phyloP scores from a whole-genome alignment of 2,888 invertebrate genomes.

The Psylliodes chrysocephalus region DNA sequence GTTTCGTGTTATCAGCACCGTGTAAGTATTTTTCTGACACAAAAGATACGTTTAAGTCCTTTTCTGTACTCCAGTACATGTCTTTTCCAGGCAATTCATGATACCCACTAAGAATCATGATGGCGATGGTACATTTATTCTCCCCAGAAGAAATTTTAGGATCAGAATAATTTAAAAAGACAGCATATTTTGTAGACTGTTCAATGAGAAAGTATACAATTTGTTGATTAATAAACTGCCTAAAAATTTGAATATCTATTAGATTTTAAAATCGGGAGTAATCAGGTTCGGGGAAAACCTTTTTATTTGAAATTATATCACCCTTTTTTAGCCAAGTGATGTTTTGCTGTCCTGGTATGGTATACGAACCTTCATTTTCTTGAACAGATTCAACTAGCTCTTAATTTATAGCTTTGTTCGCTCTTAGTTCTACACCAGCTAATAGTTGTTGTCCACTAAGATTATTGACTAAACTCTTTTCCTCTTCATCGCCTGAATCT shows the following conservation, averaged over 20 bases:
- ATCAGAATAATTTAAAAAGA: constrained; percentile 23
- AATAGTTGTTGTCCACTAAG: constrained; percentile 18
- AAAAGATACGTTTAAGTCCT: constrained; percentile 17
- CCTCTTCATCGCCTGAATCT: constrained; percentile 27
- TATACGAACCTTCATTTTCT: no score
- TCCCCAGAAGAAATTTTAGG: constrained; percentile 18
- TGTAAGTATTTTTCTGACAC: background rate
- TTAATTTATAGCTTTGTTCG: no score
- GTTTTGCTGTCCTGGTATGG: no score
- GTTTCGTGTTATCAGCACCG: background rate
- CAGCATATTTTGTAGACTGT: constrained; percentile 20
- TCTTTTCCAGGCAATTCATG: constrained; percentile 12
- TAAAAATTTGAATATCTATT: constrained; percentile 9
- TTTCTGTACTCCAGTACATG: constrained; percentile 20
- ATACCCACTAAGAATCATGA: constrained; percentile 18
- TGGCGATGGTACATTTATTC: no score
- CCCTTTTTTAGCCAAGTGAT: no score
- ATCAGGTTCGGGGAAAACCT: background rate
- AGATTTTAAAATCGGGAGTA: background rate
- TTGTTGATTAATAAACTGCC: constrained; percentile 18
- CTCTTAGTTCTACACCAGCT: no score
- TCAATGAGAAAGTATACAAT: constrained; percentile 15
- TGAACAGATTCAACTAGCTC: no score
- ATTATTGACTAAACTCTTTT: constrained; percentile 18
- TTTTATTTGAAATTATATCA: no score